Evolutionary conservation across 2,113 vertebrate genomes (phyloP).

Genomic region (Prunella himalayana): DNA sequence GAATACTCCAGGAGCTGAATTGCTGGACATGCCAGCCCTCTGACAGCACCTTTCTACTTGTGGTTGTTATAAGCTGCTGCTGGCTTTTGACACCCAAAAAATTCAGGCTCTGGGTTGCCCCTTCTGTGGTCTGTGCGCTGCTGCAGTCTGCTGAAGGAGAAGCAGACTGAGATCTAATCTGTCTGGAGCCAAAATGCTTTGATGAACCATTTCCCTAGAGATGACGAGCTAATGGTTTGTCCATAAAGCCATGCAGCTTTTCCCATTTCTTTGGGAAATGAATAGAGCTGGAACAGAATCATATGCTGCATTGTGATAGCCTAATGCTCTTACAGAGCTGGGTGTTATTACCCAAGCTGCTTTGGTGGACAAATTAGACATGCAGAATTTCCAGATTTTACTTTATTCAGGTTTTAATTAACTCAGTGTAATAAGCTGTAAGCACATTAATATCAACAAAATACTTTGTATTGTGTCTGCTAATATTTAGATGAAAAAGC

Average conservation of each 20-base stretch:
- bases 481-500: conserved; percentile 55
- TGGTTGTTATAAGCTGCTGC: background rate
- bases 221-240: conserved; percentile 1
- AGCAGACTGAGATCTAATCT: conserved; percentile 6
- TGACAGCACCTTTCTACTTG: background rate
- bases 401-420: conserved; percentile 78
- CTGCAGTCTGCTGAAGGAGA: background rate
- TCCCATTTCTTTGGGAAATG: conserved; percentile 26
- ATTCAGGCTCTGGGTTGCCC: background rate
- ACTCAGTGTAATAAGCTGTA: conserved; percentile 74
- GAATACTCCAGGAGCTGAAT: accelerated
- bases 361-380: conserved; percentile 69
- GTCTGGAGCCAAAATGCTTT: background rate
- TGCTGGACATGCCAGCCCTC: background rate
- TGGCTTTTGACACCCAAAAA: background rate
- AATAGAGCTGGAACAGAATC: conserved; percentile 28
- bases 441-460: conserved; percentile 75
- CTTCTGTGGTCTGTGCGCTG: background rate
- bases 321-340: conserved; percentile 68
- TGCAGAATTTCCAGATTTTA: conserved; percentile 65
- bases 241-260: conserved; percentile 12
- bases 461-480: conserved; percentile 43
- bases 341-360: conserved; percentile 44
- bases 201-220: background rate
- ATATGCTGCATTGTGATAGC: conserved; percentile 46